phyloP scores from a whole-genome alignment of 2,888 invertebrate species.

The Geophilus truncorum region DNA sequence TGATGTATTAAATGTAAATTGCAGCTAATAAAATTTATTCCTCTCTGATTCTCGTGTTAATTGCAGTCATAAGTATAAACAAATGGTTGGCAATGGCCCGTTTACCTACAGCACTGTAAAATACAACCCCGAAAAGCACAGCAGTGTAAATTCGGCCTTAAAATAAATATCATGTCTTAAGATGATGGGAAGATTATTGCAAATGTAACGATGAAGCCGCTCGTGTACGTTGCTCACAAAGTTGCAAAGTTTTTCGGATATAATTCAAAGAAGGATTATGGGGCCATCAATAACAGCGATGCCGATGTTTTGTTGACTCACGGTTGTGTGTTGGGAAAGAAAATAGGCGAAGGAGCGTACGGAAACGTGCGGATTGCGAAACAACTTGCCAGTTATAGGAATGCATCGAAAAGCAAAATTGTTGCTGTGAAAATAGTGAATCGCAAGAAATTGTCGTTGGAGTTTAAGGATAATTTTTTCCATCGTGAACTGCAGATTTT shows the following conservation, averaged over 20 bases:
- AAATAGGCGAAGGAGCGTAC: conserved; percentile 13
- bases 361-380: conserved; percentile 7
- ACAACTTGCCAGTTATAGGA: neutral
- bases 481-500: conserved; percentile 23
- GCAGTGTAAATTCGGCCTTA: conserved; percentile 7
- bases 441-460: neutral
- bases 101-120: neutral
- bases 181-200: neutral
- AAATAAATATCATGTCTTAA: neutral
- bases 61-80: neutral
- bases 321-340: conserved; percentile 4
- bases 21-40: neutral
- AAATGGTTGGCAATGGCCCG: neutral
- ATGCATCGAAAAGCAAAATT: neutral
- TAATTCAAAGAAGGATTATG: neutral
- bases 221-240: neutral
- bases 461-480: conserved; percentile 31
- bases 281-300: neutral
- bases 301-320: neutral
- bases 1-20: neutral
- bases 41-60: neutral
- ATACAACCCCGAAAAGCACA: neutral
- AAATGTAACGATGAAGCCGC: neutral
- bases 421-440: conserved; percentile 25
- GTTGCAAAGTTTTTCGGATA: neutral